A percentile compares a stretch with the other conserved stretches of the same genome.
These are phyloP conservation scores for Istiophorus platypterus DNA, from an alignment of 2,113 vertebrate genomes.

Conservation along the genomic window DNA sequence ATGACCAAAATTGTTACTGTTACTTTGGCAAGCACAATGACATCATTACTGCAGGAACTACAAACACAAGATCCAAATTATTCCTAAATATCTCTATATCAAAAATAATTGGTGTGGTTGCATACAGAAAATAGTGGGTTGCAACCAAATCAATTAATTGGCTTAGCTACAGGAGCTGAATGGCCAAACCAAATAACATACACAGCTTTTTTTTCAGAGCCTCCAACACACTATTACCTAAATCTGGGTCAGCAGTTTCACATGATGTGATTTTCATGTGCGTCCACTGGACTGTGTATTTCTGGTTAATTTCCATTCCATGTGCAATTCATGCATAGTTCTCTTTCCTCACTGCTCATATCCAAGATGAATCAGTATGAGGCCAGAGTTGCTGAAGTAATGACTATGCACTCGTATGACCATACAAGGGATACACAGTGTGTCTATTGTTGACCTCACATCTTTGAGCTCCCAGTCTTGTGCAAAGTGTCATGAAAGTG, in stretches of 20 bases:
- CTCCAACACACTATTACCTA: not conserved
- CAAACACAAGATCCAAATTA: not conserved
- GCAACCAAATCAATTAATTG: not conserved
- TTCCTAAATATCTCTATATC: not conserved
- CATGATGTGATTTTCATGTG: constrained; percentile 31
- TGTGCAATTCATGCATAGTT: constrained; percentile 12
- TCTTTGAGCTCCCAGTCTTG: not conserved
- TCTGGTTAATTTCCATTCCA: constrained; percentile 37
- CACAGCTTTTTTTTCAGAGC: not conserved
- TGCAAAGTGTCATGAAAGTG: not conserved
- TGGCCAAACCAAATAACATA: not conserved
- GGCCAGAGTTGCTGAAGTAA: not conserved
- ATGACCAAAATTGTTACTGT: not conserved
- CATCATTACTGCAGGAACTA: not conserved
- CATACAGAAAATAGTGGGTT: not conserved
- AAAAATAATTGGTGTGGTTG: not conserved
- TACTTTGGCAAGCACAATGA: not conserved
- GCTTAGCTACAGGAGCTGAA: not conserved
- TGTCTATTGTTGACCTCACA: not conserved
- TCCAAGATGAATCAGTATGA: constrained; percentile 1
- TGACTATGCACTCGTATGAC: not conserved
- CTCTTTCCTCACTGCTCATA: not conserved
- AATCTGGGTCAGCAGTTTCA: constrained; percentile 30
- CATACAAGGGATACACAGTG: not conserved
- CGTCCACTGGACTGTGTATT: constrained; percentile 15